phyloP scores from a whole-genome alignment of 2,113 vertebrate species.

The human region GRCh38 chr3:1989501-1990000 shows the following conservation, averaged over 20 bases:
- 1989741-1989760: not conserved
- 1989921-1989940: not conserved
- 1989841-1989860: not conserved
- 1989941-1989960: not conserved
- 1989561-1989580: not conserved
- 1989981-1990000: not conserved
- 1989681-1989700: not conserved
- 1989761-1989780: not conserved
- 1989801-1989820: not conserved
- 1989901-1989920: not conserved
- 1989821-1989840: not conserved
- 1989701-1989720: not conserved
- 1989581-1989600: not conserved
- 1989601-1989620: not conserved
- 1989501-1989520: not conserved
- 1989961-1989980: not conserved
- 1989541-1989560: not conserved
- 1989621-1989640: not conserved
- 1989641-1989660: not conserved
- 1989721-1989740: not conserved
- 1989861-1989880: not conserved
- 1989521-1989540: slow-evolving; percentile 21
- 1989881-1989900: no score
- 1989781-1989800: not conserved
- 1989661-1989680: not conserved